Percentiles rank a stretch among this genome's conserved stretches.
Conservation (phyloP, 2,888 invertebrate species). For the Masnerella sp. region DNA sequence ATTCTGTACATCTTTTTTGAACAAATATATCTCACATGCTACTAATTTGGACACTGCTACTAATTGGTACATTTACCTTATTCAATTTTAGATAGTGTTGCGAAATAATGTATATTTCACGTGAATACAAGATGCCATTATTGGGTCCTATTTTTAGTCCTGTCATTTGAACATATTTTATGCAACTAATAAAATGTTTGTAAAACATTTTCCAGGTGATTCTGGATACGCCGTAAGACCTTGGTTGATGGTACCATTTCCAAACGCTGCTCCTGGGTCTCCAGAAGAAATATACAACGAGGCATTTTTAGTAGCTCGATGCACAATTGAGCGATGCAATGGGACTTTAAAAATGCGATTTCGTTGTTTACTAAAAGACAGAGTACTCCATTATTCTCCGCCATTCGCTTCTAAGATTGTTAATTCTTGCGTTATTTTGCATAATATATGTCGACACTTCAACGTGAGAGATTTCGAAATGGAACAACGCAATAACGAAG, state of each 20-base stretch:
- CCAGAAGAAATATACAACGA: neutral
- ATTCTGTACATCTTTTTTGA: no score
- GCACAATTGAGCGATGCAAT: slow-evolving; percentile 13
- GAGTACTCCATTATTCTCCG: slow-evolving; percentile 20
- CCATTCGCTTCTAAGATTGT: slow-evolving; percentile 16
- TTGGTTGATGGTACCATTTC: neutral
- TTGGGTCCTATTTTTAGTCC: no score
- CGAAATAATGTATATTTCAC: no score
- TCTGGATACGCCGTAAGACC: neutral
- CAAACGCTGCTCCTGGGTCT: neutral
- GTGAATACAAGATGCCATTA: no score
- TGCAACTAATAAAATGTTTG: no score
- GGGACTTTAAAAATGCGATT: slow-evolving; percentile 20
- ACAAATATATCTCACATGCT: no score
- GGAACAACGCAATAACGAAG: neutral
- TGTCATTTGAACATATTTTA: no score
- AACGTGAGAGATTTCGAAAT: no score
- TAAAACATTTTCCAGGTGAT: slow-evolving; percentile 1
- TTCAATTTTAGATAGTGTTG: no score
- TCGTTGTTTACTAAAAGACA: slow-evolving; percentile 17
- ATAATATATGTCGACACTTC: slow-evolving; percentile 4
- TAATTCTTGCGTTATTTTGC: slow-evolving; percentile 5
- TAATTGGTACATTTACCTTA: no score
- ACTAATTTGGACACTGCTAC: no score
- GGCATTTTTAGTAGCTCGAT: neutral